phyloP scores from a whole-genome alignment of 2,888 invertebrate genomes.

The Platycheirus albimanus region DNA sequence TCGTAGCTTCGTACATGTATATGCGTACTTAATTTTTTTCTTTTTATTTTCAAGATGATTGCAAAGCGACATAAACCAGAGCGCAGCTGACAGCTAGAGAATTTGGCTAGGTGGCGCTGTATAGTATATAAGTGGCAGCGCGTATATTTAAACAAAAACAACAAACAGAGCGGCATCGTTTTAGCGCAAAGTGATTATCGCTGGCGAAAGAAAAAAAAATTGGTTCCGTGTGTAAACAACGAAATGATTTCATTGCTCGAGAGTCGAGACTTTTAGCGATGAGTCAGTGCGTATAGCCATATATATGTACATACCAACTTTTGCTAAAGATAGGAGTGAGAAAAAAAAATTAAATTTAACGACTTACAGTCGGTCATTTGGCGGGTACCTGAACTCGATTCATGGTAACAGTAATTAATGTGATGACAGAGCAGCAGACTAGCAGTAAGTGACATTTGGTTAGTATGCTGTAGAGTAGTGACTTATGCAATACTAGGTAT shows the following conservation, averaged over 20 bases:
- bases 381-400: constrained; percentile 65
- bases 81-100: constrained; percentile 43
- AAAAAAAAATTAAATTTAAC: constrained; percentile 29
- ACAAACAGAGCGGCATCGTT: constrained; percentile 51
- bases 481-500: constrained; percentile 46
- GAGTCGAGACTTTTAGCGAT: constrained; percentile 68
- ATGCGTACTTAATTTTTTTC: neutral
- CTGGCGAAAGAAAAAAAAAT: constrained; percentile 47
- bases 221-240: constrained; percentile 69
- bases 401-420: constrained; percentile 46
- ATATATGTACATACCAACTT: too few relatives aligned
- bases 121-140: constrained; percentile 12
- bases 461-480: constrained; percentile 38
- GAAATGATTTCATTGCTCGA: constrained; percentile 73
- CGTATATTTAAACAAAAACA: constrained; percentile 37
- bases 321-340: constrained; percentile 19
- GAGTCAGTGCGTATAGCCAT: constrained; percentile 63
- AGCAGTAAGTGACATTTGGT: constrained; percentile 40
- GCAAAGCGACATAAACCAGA: constrained; percentile 19
- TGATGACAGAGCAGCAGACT: constrained; percentile 24
- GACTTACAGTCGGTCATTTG: constrained; percentile 48
- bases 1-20: neutral
- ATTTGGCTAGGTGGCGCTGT: constrained; percentile 28
- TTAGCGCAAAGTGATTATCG: constrained; percentile 58
- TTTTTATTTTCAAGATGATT: constrained; percentile 17